Conservation (phyloP, 2,113 vertebrate species). For the Siniperca knerii region DNA sequence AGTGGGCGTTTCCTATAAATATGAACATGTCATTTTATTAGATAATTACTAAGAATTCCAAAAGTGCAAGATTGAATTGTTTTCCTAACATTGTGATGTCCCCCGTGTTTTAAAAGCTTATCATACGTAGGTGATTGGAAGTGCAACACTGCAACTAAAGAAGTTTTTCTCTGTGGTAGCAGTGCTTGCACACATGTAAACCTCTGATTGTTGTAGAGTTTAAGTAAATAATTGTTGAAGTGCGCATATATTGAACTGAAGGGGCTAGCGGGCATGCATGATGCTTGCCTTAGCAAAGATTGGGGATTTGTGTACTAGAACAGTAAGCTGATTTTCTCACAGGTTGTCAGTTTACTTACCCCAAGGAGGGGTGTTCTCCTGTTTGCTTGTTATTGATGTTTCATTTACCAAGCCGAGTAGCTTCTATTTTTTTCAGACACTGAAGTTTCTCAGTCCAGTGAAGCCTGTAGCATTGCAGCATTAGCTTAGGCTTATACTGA, state of each 20-base stretch:
- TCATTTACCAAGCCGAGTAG: no score
- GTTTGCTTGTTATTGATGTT: no score
- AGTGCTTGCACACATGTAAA: not conserved
- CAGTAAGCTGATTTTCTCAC: no score
- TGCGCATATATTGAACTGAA: conserved; percentile 20
- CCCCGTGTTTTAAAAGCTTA: not conserved
- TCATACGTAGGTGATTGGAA: not conserved
- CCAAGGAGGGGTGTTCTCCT: no score
- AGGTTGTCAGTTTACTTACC: no score
- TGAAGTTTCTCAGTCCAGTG: no score
- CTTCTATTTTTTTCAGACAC: no score
- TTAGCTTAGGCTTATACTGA: no score
- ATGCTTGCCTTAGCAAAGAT: no score
- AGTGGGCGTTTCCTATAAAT: not conserved
- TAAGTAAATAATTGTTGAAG: conserved; percentile 2
- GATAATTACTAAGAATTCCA: not conserved
- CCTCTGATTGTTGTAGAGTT: not conserved
- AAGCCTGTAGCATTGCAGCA: no score
- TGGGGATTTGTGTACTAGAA: no score
- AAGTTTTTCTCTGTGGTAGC: not conserved
- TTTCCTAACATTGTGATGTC: not conserved
- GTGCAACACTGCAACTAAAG: not conserved
- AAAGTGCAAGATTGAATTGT: not conserved
- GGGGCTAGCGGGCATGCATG: not conserved
- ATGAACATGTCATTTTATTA: not conserved